Evolutionary conservation across 1,140 invertebrate genomes (phyloP), one percentile per base, ranked within the genome.

Genomic region (Drosophila jambulina): DNA sequence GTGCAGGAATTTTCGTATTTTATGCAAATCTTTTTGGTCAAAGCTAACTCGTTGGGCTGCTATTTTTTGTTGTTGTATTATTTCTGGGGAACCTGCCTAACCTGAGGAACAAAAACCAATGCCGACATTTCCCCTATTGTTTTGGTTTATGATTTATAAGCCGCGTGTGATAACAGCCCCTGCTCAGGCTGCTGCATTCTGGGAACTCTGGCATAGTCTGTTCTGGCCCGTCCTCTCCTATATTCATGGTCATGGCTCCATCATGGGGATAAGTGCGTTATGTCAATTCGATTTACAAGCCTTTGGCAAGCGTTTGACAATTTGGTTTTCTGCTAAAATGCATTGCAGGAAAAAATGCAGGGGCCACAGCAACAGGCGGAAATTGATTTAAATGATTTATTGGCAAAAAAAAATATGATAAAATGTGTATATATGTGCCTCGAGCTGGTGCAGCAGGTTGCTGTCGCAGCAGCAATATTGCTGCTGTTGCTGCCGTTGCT

Each of bases 311-410:
- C 81, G 78, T 79, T 90, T 90, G 85, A 90, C 85, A 90, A 85
- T 88, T 88, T 82, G 61, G 38, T 43, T 84, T 78, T 59, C 27
- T 51, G 57, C 54, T 42, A 69, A 70, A 84, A 77, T 84, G 57
- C 62, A 71, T 68, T 88, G 60, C 36, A 57, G 8, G 48, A 42
- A 76, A 68, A 48, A 53, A 51, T 32, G 27, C 13, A 23, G 34
- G 32, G 19, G 32, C 21, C 75, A 79, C 71, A 85, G 75, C 42
- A 81, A 82, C 71, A 85, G 78, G 85, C 85, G 85, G 85, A 90
- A 90, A 90, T 90, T 85, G 85, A 90, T 90, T 82, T 90, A 85
- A 79, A 90, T 82, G 85, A 90, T 90, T 90, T 90, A 90, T 90
- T 71, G 85, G 75, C 46, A 70, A 40, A 63, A 75, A 54, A 36